Base-by-base conservation (phyloP, 2,797 vertebrate genomes). In the Sebastes nivosus region DNA sequence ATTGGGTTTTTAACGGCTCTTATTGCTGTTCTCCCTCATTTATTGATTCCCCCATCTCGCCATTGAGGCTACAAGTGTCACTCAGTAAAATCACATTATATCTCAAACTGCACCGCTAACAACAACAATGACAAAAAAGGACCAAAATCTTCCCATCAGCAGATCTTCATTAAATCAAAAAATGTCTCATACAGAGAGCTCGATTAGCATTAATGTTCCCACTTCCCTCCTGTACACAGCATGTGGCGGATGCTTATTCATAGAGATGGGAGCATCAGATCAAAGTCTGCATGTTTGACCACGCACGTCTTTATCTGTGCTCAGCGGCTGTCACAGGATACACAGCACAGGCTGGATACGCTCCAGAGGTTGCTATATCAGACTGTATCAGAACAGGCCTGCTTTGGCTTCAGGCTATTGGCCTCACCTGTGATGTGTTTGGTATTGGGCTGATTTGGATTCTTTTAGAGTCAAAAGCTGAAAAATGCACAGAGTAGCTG, bases 191-290 rank as follows among this genome's bases (percentile, higher is more conserved):
- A 68, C 79, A 67, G 71, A 72, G 71, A 84, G 92, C 61, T 78
- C 25, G 50, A 88, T 92, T 87, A 90, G 68, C 75, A 89, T 88
- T 80, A 89, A 92, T 93, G 80, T 73, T 82, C 55, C 72, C 70
- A 61, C 67, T 87, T 52, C 50, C 42, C 70, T 16, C 50, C 29
- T 34, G 30, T 42, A 32, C 64, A 55, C 54, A 72, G 46, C 66
- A 50, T 14, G 18, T 36, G 42, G 67, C 32, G 52, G 30, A 11
- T 9, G 29, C 55, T 75, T 71, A 46, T 84, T 90, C 74, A 67
- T n/a, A 32, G 65, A 54, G 79, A 4, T 16, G 16, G 54, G 50
- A 75, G 64, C 67, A 65, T 77, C 65, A 61, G 72, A 81, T 91
- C 57, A 74, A 74, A 75, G 70, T 76, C 36, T 79, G 67, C 66